Evolutionary conservation across 2,797 vertebrate species (phyloP), one percentile per base, ranked within the genome.

Genomic region (Pangasius djambal): DNA sequence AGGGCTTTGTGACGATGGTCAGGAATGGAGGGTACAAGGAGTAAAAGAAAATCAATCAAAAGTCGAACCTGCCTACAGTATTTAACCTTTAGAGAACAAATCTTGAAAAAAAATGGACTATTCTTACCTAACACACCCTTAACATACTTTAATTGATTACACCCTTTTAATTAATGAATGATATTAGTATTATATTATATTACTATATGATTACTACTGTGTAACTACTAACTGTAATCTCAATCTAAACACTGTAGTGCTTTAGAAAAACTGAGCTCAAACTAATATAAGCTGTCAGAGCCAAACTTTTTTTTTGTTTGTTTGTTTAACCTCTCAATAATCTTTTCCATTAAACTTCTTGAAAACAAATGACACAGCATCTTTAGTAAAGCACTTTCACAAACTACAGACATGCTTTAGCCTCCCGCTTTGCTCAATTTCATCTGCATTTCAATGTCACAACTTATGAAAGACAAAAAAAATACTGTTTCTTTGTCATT

Each of bases 381-480:
- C 20, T 61, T 50, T 2, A 34, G 55, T 79, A 44, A 88, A 25
- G 40, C 1, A 50, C 10, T 4, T n/a, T 10, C 20, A 34, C 79
- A 57, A 84, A 61, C 63, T 70, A 77, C 79, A 67, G 25, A 48
- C 67, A 85, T 86, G 69, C 59, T 77, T 79, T 85, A 55, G 77
- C 84, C 77, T 85, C 37, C 55, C 18, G 55, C 40, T 89, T 89
- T 84, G 67, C 85, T 87, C 28, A 16, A 40, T 78, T 88, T 79
- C 1, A 63, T 89, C 57, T 84, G 70, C 86, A 86, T 86, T 89
- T 89, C 83, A 88, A 70, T 37, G 79, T 52, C 61, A n/a, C 79
- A 59, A 88, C 87, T 86, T 84, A 88, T 48, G 55, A 89, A 37
- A 81, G 67, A 57, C 31, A 78, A 57, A n/a, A 63, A 57, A 79